Evolutionary conservation across 1,140 invertebrate species (phyloP), one percentile per base, ranked within the genome.

Genomic region (Drosophila sechellia): DNA sequence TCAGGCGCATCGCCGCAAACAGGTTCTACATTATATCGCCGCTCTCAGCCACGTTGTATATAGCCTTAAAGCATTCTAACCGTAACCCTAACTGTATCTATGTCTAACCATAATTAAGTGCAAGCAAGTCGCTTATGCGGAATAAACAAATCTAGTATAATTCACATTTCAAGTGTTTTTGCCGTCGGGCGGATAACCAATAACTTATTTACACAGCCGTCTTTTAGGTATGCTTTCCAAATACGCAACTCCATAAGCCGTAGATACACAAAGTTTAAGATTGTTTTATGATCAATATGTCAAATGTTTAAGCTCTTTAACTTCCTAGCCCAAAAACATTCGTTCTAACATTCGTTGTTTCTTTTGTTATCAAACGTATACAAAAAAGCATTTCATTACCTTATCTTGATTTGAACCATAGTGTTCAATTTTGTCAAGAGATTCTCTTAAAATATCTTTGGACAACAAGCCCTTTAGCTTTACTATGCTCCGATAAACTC

Each of bases 61-160:
- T 87, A 87, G 83, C 72, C 79, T 79, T 86, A 86, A 86, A 79
- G 34, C 79, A 79, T 58, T 69, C 58, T 86, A 81, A 86, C 68
- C 75, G 81, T 87, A 85, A 78, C 70, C 84, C 42, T 81, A 81
- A 81, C 64, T 78, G 55, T 87, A 85, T 86, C 55, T 72, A 70
- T 86, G 77, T 77, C 73, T 58, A 74, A 86, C 68, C 59, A 58
- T 78, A 81, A 69, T 86, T 87, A 87, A 87, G 84, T 77, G 77
- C 58, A 77, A 76, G 53, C 35, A 58, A 48, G 53, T 66, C 77
- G 77, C 73, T 43, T 52, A 64, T 54, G 73, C 69, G 78, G 55
- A 87, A 87, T 87, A 87, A 87, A 87, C 56, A 79, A 79, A 79
- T 86, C 60, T 87, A 87, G 83, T 68, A 63, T 86, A 85, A 81